Percentiles rank a stretch among this genome's conserved stretches.
Conservation (phyloP, 1,140 invertebrate species). For the Drosophila nebulosa region DNA sequence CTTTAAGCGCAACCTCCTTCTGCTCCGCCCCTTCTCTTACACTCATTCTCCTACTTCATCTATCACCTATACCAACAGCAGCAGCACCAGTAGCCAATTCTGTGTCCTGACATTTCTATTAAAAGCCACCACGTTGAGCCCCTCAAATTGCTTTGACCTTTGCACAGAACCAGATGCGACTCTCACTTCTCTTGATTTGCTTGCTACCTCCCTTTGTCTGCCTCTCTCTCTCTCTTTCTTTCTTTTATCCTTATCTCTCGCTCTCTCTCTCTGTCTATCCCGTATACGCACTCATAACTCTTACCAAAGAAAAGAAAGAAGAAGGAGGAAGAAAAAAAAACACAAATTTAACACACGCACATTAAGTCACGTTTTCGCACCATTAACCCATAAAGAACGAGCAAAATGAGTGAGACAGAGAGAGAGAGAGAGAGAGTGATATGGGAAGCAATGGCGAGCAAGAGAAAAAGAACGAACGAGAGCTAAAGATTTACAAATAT, state of each 20-base stretch:
- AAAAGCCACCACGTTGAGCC: conserved; percentile 61
- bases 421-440: neutral
- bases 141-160: conserved; percentile 80
- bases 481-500: conserved; percentile 75
- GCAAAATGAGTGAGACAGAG: conserved; percentile 5
- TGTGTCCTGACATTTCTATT: conserved; percentile 73
- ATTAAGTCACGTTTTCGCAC: conserved; percentile 81
- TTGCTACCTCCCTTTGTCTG: neutral
- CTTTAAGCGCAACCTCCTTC: conserved; percentile 2
- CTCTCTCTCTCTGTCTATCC: neutral
- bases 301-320: conserved; percentile 29
- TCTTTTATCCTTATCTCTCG: neutral
- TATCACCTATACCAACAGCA: neutral
- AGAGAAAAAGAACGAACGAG: neutral
- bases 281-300: conserved; percentile 57
- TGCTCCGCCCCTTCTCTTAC: too few species aligned
- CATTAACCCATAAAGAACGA: conserved; percentile 80
- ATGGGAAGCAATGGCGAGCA: conserved; percentile 1
- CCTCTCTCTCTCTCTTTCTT: neutral
- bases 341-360: conserved; percentile 72
- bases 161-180: conserved; percentile 63
- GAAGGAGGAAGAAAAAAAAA: conserved; percentile 19
- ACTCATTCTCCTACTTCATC: neutral
- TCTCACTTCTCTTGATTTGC: conserved; percentile 15
- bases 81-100: conserved; percentile 37